A percentile compares a stretch with the other conserved stretches of the same genome.
Conservation (phyloP, 2,888 invertebrate genomes). For the Aspidiotus rigidus region DNA sequence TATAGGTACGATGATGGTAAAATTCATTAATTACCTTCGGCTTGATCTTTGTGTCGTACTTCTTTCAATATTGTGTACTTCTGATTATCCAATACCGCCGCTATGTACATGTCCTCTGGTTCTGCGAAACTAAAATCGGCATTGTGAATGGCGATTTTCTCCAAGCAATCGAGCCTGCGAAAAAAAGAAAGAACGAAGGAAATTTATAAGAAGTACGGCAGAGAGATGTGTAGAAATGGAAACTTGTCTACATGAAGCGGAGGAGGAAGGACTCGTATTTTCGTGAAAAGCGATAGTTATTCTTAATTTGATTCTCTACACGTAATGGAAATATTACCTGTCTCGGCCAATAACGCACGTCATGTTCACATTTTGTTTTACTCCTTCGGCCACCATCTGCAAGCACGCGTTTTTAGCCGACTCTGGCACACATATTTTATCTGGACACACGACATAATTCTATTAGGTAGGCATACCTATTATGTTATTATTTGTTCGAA, state of each 20-base stretch:
- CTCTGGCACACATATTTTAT: slow-evolving; percentile 64
- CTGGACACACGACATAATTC: not conserved
- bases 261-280: too few species aligned
- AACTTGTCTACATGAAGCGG: not conserved
- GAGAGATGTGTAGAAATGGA: not conserved
- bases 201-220: not conserved
- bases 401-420: slow-evolving; percentile 54
- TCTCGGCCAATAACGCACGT: slow-evolving; percentile 63
- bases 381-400: slow-evolving; percentile 56
- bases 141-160: slow-evolving; percentile 61
- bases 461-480: too few species aligned
- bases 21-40: slow-evolving; percentile 42
- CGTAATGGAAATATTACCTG: slow-evolving; percentile 47
- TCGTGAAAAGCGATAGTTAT: too few species aligned
- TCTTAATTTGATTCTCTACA: too few species aligned
- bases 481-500: too few species aligned
- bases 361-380: slow-evolving; percentile 43
- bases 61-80: slow-evolving; percentile 67
- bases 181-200: not conserved
- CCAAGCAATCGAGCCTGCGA: slow-evolving; percentile 58
- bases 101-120: slow-evolving; percentile 82
- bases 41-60: slow-evolving; percentile 66
- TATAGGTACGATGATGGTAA: not conserved
- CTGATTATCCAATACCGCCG: slow-evolving; percentile 59
- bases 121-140: slow-evolving; percentile 76